Conservation (phyloP, 2,888 invertebrate species). For the Watsonalla cultraria region DNA sequence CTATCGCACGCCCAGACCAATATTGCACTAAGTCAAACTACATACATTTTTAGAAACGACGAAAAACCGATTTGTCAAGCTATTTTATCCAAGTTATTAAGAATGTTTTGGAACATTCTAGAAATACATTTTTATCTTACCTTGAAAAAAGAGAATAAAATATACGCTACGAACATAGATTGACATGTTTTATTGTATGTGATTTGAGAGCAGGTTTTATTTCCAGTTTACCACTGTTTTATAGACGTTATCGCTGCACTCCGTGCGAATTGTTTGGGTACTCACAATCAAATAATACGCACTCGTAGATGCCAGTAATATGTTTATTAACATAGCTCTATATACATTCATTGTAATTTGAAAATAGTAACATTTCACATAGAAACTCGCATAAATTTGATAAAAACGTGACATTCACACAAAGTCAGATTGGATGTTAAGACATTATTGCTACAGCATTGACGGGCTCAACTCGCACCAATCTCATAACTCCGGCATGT, state of each 20-base stretch:
- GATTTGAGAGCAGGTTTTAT: not conserved
- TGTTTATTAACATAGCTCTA: constrained; percentile 76
- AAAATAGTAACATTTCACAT: constrained; percentile 71
- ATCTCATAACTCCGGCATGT: constrained; percentile 32
- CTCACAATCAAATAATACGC: constrained; percentile 31
- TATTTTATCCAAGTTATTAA: no score
- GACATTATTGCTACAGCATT: constrained; percentile 43
- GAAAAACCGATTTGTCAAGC: no score
- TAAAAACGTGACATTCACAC: constrained; percentile 61
- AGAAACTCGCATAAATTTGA: constrained; percentile 66
- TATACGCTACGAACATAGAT: not conserved
- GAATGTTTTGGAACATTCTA: no score
- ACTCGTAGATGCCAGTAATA: constrained; percentile 57
- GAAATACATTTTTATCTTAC: not conserved
- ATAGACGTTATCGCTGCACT: constrained; percentile 5
- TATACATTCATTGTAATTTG: constrained; percentile 74
- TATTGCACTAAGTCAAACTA: no score
- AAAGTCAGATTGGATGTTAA: constrained; percentile 60
- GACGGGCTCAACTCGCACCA: constrained; percentile 27
- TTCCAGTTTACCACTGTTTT: constrained; percentile 7
- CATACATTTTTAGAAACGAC: no score
- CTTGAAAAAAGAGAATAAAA: not conserved
- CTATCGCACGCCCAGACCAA: no score
- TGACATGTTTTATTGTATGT: not conserved
- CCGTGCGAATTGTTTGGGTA: constrained; percentile 3